These are phyloP conservation scores for Triplophysa dalaica DNA, from an alignment of 2,113 vertebrate species.

Conservation along the genomic window DNA sequence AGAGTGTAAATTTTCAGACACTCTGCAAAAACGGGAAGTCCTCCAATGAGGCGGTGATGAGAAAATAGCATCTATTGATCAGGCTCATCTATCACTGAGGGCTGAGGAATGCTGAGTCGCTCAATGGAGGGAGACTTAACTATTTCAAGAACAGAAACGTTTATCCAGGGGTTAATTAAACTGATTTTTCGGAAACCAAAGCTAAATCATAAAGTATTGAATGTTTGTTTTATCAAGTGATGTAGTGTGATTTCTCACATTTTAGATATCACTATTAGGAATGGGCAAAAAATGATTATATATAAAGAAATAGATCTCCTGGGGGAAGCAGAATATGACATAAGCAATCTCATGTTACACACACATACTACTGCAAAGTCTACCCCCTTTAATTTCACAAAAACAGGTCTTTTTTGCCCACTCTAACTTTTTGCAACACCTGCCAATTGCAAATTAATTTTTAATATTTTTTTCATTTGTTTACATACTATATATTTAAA, in stretches of 20 bases:
- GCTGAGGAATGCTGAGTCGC: conserved; percentile 46
- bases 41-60: conserved; percentile 36
- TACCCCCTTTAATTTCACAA: background rate
- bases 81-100: conserved; percentile 52
- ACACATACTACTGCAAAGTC: conserved; percentile 30
- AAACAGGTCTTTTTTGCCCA: no score
- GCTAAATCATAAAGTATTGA: background rate
- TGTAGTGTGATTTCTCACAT: no score
- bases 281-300: background rate
- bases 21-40: conserved; percentile 45
- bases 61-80: conserved; percentile 53
- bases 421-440: no score
- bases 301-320: background rate
- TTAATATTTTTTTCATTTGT: no score
- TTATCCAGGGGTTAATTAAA: conserved; percentile 1
- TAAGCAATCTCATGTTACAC: conserved; percentile 38
- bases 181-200: background rate
- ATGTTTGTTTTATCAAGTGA: background rate
- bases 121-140: conserved; percentile 3
- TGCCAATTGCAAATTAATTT: no score
- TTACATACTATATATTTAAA: no score
- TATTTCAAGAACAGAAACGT: conserved; percentile 15
- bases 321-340: conserved; percentile 34
- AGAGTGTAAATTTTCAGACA: conserved; percentile 47
- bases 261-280: no score